phyloP scores from a whole-genome alignment of 2,113 vertebrate species.

The Lagopus muta region DNA sequence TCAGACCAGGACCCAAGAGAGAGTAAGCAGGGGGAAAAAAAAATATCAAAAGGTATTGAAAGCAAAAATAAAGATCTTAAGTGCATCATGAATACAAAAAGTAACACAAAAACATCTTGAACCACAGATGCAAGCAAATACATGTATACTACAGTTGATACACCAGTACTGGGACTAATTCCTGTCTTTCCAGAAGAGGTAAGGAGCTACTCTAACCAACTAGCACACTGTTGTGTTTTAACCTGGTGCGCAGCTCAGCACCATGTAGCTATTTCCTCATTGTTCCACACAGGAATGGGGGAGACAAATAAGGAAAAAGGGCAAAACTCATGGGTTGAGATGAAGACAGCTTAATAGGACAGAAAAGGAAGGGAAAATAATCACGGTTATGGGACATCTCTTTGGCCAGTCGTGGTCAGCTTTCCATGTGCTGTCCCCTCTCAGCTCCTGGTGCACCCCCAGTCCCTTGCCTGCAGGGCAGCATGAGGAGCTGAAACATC shows the following conservation, averaged over 20 bases:
- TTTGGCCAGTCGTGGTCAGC: background rate
- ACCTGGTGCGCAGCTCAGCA: background rate
- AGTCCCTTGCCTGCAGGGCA: background rate
- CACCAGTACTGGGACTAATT: fast-evolving
- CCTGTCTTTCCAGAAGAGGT: background rate
- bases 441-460: background rate
- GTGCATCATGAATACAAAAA: background rate
- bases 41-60: background rate
- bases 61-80: background rate
- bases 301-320: background rate
- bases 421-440: background rate
- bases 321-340: background rate
- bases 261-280: background rate
- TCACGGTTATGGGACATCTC: background rate
- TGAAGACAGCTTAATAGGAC: background rate
- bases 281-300: background rate
- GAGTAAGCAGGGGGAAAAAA: fast-evolving
- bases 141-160: fast-evolving
- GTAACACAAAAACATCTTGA: background rate
- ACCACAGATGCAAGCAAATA: background rate
- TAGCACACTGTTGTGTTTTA: background rate
- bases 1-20: background rate
- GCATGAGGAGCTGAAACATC: background rate
- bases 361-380: background rate
- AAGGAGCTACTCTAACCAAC: background rate